Evolutionary conservation across 2,888 invertebrate genomes (phyloP).

Genomic region (Lucinisca nassula): DNA sequence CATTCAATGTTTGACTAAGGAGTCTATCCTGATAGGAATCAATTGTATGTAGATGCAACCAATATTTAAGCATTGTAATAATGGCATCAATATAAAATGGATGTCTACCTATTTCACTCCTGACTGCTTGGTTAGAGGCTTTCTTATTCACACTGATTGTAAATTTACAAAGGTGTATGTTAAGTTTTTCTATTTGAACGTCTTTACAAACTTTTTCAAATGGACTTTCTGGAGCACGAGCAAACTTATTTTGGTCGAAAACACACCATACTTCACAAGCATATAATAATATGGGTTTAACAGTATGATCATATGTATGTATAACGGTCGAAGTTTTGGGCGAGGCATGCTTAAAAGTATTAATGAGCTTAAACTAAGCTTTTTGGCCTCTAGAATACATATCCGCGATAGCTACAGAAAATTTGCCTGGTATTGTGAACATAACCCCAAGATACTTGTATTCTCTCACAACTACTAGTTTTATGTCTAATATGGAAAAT

Average conservation of each 20-base stretch:
- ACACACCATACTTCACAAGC: neutral
- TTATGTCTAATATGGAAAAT: neutral
- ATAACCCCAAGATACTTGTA: too few species aligned
- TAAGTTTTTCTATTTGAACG: constrained; percentile 3
- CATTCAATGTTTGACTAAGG: neutral
- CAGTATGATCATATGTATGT: too few species aligned
- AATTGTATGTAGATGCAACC: neutral
- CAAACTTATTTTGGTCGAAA: neutral
- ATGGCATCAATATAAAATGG: neutral
- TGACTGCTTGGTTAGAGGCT: neutral
- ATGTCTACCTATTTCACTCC: neutral
- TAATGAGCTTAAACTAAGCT: too few species aligned
- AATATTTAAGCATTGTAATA: neutral
- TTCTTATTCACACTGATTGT: neutral
- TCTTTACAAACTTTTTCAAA: too few species aligned
- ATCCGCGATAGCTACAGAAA: too few species aligned
- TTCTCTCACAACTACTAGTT: neutral
- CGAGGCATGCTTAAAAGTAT: too few species aligned
- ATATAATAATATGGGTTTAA: too few species aligned
- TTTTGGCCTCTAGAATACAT: too few species aligned
- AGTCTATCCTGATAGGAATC: neutral
- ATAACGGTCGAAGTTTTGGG: too few species aligned
- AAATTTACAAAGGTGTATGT: neutral
- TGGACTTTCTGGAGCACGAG: neutral
- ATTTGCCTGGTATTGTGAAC: too few species aligned